Conservation (phyloP, 2,113 vertebrate species). For the Peromyscus leucopus region DNA sequence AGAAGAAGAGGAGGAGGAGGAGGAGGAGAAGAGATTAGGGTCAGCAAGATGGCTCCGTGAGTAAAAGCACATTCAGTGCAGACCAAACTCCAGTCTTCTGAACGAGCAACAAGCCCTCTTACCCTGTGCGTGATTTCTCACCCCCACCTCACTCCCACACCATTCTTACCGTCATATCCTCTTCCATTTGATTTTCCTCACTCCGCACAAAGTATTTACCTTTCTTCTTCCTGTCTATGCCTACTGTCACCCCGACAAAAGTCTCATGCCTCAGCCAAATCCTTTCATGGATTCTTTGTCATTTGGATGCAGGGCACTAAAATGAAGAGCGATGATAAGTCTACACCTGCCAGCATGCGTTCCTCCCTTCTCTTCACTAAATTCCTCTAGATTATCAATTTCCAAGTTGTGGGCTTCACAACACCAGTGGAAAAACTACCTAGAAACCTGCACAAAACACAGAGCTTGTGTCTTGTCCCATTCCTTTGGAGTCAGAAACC, state of each 20-base stretch:
- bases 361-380: background rate
- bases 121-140: too few relatives aligned
- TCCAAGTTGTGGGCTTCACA: background rate
- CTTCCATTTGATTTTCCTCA: background rate
- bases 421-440: background rate
- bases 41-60: background rate
- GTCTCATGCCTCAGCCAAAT: background rate
- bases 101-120: background rate
- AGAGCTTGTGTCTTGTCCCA: background rate
- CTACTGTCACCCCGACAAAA: background rate
- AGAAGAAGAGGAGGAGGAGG: background rate
- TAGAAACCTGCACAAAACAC: background rate
- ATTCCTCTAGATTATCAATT: constrained; percentile 3
- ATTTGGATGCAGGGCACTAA: background rate
- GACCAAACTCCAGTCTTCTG: background rate
- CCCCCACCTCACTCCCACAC: background rate
- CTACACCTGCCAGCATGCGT: background rate
- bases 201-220: background rate
- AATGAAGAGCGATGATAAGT: background rate
- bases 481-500: background rate
- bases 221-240: background rate
- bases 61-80: background rate
- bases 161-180: background rate
- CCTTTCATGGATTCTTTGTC: background rate
- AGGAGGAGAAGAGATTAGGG: rapidly evolving